Conservation (phyloP, 2,888 invertebrate species). For the Stegana nigrithorax region DNA sequence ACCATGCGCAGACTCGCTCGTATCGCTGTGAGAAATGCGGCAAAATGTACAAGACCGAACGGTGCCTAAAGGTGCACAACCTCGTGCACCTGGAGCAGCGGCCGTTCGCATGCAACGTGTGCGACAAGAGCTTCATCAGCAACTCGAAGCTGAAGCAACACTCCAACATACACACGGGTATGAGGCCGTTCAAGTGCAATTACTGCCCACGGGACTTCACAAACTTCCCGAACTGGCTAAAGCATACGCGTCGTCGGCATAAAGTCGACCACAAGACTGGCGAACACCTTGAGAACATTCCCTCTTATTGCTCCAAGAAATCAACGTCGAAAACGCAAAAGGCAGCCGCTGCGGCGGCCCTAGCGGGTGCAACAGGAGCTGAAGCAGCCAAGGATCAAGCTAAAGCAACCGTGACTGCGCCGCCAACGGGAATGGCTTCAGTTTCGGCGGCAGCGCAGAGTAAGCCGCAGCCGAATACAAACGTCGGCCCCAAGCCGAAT, state of each 20-base stretch:
- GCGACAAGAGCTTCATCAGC: constrained; percentile 73
- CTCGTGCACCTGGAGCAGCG: constrained; percentile 71
- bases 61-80: constrained; percentile 72
- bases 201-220: constrained; percentile 73
- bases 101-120: constrained; percentile 71
- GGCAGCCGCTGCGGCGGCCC: constrained; percentile 44
- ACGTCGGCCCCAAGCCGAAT: constrained; percentile 13
- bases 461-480: background rate
- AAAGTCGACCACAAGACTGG: constrained; percentile 70
- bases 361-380: too few species aligned
- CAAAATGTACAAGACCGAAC: constrained; percentile 71
- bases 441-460: background rate
- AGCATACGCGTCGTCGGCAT: constrained; percentile 72
- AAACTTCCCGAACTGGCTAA: constrained; percentile 73
- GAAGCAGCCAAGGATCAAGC: constrained; percentile 20
- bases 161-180: constrained; percentile 72
- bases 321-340: constrained; percentile 55
- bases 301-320: constrained; percentile 66
- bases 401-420: background rate
- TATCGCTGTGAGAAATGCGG: constrained; percentile 68
- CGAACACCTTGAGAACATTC: constrained; percentile 66
- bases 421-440: background rate
- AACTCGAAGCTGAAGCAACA: constrained; percentile 74
- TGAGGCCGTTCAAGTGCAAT: constrained; percentile 72
- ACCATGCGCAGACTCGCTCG: constrained; percentile 66